A percentile compares a stretch with the other conserved stretches of the same genome.
These are phyloP conservation scores for Xylocampa areola DNA, from an alignment of 2,888 invertebrate genomes.

Conservation along the genomic window DNA sequence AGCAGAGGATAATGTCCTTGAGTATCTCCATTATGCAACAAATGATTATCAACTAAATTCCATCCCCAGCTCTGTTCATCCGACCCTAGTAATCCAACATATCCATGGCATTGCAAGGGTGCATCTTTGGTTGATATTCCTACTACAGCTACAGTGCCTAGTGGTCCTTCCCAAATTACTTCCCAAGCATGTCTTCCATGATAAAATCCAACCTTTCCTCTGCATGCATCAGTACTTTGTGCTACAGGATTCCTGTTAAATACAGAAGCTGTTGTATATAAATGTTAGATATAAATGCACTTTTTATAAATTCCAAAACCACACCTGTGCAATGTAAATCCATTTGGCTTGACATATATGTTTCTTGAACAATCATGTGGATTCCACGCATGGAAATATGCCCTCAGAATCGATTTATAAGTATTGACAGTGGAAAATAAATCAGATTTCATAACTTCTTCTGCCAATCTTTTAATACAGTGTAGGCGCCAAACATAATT, in stretches of 20 bases:
- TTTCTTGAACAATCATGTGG: conserved; percentile 99
- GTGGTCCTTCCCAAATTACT: conserved; percentile 99
- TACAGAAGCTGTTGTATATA: conserved; percentile 8
- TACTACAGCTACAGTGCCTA: conserved; percentile 99
- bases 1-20: conserved; percentile 98
- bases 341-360: conserved; percentile 98
- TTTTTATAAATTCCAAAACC: neutral
- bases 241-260: conserved; percentile 97
- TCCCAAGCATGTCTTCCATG: conserved; percentile 99
- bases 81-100: conserved; percentile 97
- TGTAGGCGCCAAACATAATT: conserved; percentile 98
- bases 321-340: conserved; percentile 97
- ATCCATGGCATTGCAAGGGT: conserved; percentile 97
- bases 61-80: conserved; percentile 99
- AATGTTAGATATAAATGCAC: neutral
- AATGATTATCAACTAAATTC: conserved; percentile 99
- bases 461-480: conserved; percentile 95
- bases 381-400: conserved; percentile 99
- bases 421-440: conserved; percentile 96
- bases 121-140: conserved; percentile 98
- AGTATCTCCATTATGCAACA: conserved; percentile 98
- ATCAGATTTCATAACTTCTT: conserved; percentile 96
- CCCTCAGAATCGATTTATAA: conserved; percentile 97
- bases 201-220: conserved; percentile 96
- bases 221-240: conserved; percentile 98